Base-by-base conservation (phyloP, 2,888 invertebrate genomes). In the Mythimna lalbum region DNA sequence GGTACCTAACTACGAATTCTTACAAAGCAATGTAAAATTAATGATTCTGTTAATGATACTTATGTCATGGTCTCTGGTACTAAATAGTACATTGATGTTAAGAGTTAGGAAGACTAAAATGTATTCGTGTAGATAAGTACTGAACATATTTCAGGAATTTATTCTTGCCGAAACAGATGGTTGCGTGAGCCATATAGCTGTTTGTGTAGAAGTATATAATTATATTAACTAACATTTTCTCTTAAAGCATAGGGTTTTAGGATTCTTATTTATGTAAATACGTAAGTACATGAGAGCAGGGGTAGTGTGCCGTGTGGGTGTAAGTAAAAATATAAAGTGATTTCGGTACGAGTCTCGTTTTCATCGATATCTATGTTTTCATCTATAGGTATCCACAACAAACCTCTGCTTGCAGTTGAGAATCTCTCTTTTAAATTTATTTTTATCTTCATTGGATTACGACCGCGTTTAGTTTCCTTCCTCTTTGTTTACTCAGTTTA, bases 11-110 rank as follows among this genome's bases (percentile, higher is more conserved):
- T n/a, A 43, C 17, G 19, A 21, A 33, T 27, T 33, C 47, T 47
- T 14, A 49, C 27, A 21, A 56, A 57, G 27, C 27, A 49, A 71
- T 57, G 49, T 27, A 21, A 57, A 21, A 70, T 70, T 17, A 70
- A 49, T 71, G 7, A 69, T 21, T 39, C 14, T 27, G 47, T 21
- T 49, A 1, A 39, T 47, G 27, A 27, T 21, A 53, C 19, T 14
- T 7, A 55, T 27, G 21, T 2, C 47, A 27, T 55, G n/a, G 21
- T 31, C 19, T 2, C 14, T 56, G 27, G 27, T 17, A 39, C 10
- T 59, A 39, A 57, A 31, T 31, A 23, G 27, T 39, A 27, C 21
- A 43, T 17, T 36, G 6, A 17, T 27, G 10, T 19, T 21, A 47
- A 9, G 21, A 47, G 9, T 68, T 21, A 14, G 17, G 17, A 43